These are phyloP conservation scores for Mesoligia furuncula DNA, from an alignment of 2,888 invertebrate genomes.

Conservation along the genomic window DNA sequence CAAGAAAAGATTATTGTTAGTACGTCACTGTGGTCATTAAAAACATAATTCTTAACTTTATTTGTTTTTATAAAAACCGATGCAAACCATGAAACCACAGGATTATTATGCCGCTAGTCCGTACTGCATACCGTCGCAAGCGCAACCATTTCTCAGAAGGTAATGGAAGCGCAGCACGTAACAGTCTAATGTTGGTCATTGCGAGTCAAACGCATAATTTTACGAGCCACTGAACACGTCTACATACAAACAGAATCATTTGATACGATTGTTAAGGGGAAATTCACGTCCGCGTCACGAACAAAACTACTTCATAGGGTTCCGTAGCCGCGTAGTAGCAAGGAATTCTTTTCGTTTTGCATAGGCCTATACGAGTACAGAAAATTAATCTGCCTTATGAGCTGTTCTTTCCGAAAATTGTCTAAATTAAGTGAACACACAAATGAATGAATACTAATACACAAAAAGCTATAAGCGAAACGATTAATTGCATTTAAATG, in stretches of 20 bases:
- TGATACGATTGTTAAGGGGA: constrained; percentile 58
- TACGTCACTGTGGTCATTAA: constrained; percentile 36
- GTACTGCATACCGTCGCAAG: constrained; percentile 44
- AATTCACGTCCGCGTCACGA: constrained; percentile 23
- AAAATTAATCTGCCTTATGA: background rate
- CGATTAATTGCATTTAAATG: background rate
- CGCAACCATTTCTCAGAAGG: constrained; percentile 72
- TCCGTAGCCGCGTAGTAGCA: background rate
- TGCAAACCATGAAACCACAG: constrained; percentile 65
- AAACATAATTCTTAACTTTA: background rate
- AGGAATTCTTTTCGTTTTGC: background rate
- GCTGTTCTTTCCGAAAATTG: too few relatives aligned
- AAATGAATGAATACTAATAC: too few relatives aligned
- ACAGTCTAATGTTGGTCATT: constrained; percentile 66
- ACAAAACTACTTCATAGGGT: constrained; percentile 6
- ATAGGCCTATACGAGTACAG: background rate
- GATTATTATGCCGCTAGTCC: constrained; percentile 68
- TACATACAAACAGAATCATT: constrained; percentile 64
- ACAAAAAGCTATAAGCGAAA: background rate
- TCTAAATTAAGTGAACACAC: background rate
- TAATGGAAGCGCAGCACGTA: constrained; percentile 71
- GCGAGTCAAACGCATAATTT: constrained; percentile 78
- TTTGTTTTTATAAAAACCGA: background rate
- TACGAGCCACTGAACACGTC: constrained; percentile 76
- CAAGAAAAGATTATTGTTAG: constrained; percentile 19